Conservation (phyloP, 2,113 vertebrate species). For the Neoarius graeffei region DNA sequence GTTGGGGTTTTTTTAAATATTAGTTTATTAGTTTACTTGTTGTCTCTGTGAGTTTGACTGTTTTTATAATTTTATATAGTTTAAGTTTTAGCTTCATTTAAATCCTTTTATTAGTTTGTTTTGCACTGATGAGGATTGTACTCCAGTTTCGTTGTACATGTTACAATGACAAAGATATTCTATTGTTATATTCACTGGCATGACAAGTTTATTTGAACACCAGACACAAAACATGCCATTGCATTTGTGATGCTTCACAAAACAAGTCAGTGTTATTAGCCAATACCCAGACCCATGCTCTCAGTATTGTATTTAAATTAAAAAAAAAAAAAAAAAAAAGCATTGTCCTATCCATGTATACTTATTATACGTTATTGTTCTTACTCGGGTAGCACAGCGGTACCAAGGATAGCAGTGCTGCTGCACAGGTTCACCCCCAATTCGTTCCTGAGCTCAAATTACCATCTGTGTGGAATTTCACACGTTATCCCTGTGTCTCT, state of each 20-base stretch:
- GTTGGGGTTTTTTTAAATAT: no score
- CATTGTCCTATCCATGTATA: neutral
- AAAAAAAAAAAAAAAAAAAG: neutral
- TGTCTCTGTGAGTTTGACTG: no score
- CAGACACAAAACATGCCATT: neutral
- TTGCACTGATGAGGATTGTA: no score
- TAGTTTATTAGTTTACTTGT: no score
- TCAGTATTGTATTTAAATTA: neutral
- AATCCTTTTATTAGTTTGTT: no score
- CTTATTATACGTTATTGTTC: neutral
- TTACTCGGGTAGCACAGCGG: neutral
- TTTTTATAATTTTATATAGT: no score
- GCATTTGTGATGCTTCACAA: neutral
- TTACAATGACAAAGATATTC: neutral
- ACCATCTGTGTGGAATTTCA: neutral
- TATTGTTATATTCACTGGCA: neutral
- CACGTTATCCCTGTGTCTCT: neutral
- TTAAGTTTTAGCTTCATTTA: no score
- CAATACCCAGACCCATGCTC: neutral
- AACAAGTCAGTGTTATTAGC: neutral
- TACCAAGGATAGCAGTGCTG: neutral
- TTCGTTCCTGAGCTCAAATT: neutral
- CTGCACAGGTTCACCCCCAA: neutral
- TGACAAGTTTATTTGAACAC: neutral
- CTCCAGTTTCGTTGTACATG: no score